A percentile compares a stretch with the other conserved stretches of the same genome.
phyloP scores from a whole-genome alignment of 2,888 invertebrate species.

The Yponomeuta malinellus region DNA sequence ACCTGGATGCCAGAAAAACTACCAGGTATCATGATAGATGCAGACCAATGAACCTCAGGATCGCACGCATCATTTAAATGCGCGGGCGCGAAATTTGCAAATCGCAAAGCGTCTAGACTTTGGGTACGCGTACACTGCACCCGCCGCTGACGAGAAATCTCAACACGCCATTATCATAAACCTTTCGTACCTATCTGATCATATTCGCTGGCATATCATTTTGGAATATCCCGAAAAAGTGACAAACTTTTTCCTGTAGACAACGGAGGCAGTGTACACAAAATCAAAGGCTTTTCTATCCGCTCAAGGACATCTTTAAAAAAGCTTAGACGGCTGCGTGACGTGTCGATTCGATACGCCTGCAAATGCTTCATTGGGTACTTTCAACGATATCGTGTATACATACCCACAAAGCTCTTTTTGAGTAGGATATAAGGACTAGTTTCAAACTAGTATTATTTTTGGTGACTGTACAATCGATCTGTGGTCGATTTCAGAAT shows the following conservation, averaged over 20 bases:
- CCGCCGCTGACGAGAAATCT: neutral
- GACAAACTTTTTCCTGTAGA: too few species aligned
- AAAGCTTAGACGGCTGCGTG: slow-evolving; percentile 40
- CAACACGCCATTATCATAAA: too few species aligned
- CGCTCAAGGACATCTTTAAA: slow-evolving; percentile 52
- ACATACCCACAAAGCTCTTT: too few species aligned
- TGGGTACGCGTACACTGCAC: slow-evolving; percentile 16
- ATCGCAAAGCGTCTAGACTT: slow-evolving; percentile 65
- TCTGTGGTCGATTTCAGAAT: neutral
- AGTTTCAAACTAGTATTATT: slow-evolving; percentile 19
- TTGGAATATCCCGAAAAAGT: too few species aligned
- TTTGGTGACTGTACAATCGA: slow-evolving; percentile 28
- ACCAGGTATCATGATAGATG: slow-evolving; percentile 38
- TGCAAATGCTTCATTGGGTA: slow-evolving; percentile 28
- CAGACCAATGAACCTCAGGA: slow-evolving; percentile 61
- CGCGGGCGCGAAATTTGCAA: slow-evolving; percentile 63
- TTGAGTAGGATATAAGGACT: neutral
- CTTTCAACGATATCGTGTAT: neutral
- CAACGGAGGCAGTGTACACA: neutral
- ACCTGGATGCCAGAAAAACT: slow-evolving; percentile 5
- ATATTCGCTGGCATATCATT: too few species aligned
- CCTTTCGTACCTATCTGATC: too few species aligned
- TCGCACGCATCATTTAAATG: slow-evolving; percentile 65
- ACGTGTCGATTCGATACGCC: slow-evolving; percentile 50
- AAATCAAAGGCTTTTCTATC: slow-evolving; percentile 26